Percentiles rank a stretch among this genome's conserved stretches.
These are phyloP conservation scores for Platyrinchus mystaceus DNA, from an alignment of 2,797 vertebrate species.

Conservation along the genomic window DNA sequence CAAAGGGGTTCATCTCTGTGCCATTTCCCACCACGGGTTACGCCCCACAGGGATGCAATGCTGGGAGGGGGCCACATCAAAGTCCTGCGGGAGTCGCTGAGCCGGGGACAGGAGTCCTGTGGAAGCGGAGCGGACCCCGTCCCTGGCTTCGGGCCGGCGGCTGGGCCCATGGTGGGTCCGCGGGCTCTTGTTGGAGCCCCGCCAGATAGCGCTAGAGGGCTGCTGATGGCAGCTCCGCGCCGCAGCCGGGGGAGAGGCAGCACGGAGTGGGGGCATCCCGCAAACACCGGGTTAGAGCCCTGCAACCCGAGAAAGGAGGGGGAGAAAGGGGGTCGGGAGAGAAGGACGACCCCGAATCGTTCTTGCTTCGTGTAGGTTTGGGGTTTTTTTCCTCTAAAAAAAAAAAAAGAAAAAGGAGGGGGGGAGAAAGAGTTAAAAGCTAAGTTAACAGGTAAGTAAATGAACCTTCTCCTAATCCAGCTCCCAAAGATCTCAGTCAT, in stretches of 20 bases:
- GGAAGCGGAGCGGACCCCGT: neutral
- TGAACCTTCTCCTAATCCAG: conserved; percentile 66
- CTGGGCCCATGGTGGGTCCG: neutral
- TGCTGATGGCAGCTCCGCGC: conserved; percentile 69
- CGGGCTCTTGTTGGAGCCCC: conserved; percentile 73
- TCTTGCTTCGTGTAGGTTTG: neutral
- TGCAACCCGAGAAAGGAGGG: neutral
- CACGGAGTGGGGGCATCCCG: neutral
- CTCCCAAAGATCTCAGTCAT: conserved; percentile 77
- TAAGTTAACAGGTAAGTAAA: conserved; percentile 85
- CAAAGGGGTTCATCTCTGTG: too few species aligned
- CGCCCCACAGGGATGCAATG: neutral
- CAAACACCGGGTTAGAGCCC: neutral
- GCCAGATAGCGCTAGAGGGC: conserved; percentile 95
- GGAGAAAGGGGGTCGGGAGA: accelerated
- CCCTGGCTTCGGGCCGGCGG: neutral
- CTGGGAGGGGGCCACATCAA: accelerated
- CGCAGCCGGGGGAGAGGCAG: neutral
- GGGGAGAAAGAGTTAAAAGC: neutral
- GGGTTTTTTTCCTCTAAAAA: accelerated
- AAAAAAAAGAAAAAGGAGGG: neutral
- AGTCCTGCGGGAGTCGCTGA: neutral
- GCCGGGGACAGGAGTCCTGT: neutral
- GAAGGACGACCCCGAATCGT: accelerated
- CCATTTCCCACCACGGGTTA: neutral